Evolutionary conservation across 1,140 invertebrate genomes (phyloP), one percentile per base, ranked within the genome.

Genomic region (Asbolus verrucosus): DNA sequence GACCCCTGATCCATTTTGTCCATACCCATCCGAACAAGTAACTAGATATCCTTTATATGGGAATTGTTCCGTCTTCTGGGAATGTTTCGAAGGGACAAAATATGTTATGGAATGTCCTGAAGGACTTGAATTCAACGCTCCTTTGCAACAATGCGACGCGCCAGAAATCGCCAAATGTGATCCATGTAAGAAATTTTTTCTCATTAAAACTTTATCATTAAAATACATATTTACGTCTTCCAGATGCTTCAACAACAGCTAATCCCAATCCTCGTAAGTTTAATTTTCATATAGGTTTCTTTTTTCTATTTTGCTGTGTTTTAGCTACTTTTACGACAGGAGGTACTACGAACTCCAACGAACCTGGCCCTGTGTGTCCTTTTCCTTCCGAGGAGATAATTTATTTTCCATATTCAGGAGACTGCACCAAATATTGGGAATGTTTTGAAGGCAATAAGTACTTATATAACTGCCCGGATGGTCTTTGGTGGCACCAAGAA

Each of bases 351-450:
- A 8, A 2, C n/a, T 36, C 33, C 6, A 11, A 36, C 11, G 33
- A n/a, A 11, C 33, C 33, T 5, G 33, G 33, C 5, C 33, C 33
- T 24, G 3, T 2, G 1, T 54, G 46, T 24, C 46, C 46, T 13
- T 27, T 3, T 13, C 62, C 62, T n/a, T 13, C 18, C 6, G 13
- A 18, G 13, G 41, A 27, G 0, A 14, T 46, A 0, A 30, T 27
- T 14, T 27, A 65, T 46, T 31, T 24, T 27, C 62, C 36, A 3
- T 30, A 30, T 30, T 8, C 18, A 2, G 62, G 62, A 2, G 62
- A 65, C 19, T 65, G 62, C 4, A 41, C 62, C 2, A 65, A 65
- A n/a, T 65, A 65, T 15, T 65, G 62, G 62, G 62, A 65, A 30
- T 65, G 62, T 27, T 65, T 14, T 9, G 1, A 13, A 1, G 62